Conservation (phyloP, 2,113 vertebrate species). For the Apteryx mantelli region DNA sequence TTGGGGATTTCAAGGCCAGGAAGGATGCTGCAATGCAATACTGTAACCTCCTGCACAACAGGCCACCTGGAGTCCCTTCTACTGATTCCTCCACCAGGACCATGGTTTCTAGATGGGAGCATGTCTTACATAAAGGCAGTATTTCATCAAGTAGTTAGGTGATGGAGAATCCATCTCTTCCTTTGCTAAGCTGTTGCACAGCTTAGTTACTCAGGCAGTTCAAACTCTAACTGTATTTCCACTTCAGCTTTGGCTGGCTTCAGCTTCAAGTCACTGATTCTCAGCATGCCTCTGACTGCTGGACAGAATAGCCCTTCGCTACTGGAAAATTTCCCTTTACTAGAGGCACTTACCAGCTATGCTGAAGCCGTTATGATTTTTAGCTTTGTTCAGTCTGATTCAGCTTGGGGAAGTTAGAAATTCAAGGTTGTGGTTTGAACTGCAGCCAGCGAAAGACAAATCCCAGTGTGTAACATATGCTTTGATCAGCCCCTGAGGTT, state of each 20-base stretch:
- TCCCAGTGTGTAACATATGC: no score
- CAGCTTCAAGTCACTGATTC: not conserved
- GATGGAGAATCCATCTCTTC: not conserved
- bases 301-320: not conserved
- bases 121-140: no score
- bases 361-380: no score
- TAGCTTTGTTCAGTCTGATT: not conserved
- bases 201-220: not conserved
- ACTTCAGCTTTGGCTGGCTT: not conserved
- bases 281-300: not conserved
- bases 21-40: not conserved
- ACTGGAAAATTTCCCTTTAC: no score
- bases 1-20: not conserved
- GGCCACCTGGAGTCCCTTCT: not conserved
- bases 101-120: not conserved
- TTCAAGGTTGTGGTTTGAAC: not conserved
- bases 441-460: not conserved
- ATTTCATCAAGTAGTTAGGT: no score
- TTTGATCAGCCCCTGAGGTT: not conserved
- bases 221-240: not conserved
- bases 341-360: no score
- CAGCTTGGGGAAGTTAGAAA: not conserved
- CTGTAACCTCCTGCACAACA: not conserved
- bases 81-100: not conserved
- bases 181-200: not conserved